These are phyloP conservation scores for Chesias legatella DNA, from an alignment of 2,888 invertebrate genomes.

Conservation along the genomic window DNA sequence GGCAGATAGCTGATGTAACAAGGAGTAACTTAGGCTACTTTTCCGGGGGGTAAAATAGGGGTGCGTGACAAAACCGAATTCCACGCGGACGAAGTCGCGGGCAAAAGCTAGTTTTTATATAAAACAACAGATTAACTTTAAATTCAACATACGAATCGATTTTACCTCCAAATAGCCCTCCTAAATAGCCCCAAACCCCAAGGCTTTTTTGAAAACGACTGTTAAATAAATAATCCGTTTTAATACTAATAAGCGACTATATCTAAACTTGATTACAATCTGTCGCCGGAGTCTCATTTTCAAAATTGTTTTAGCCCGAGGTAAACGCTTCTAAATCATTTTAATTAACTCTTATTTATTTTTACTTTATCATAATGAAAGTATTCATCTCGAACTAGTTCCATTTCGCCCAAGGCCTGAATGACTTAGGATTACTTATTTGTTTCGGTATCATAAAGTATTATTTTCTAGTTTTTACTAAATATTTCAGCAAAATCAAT, in stretches of 20 bases:
- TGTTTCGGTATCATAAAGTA: neutral
- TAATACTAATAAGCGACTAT: constrained; percentile 25
- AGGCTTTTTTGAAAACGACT: constrained; percentile 7
- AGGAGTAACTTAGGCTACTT: no score
- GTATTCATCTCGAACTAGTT: constrained; percentile 1
- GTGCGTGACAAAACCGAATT: no score
- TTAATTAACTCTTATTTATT: constrained; percentile 4
- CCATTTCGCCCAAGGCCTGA: neutral
- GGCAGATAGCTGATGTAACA: no score
- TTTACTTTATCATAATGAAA: constrained; percentile 4
- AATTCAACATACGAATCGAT: no score
- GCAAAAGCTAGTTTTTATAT: no score
- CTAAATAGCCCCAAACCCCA: constrained; percentile 1
- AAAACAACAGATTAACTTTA: no score
- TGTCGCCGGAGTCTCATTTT: constrained; percentile 15
- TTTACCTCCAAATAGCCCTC: neutral
- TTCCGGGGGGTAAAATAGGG: no score
- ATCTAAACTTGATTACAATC: constrained; percentile 15
- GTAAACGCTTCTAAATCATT: constrained; percentile 9
- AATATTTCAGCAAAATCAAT: no score
- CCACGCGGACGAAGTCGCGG: no score
- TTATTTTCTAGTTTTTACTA: no score
- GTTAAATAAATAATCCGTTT: constrained; percentile 18
- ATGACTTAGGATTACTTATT: constrained; percentile 2
- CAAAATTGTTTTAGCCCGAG: constrained; percentile 9